phyloP scores from a whole-genome alignment of 2,888 invertebrate genomes.

The Cheiracanthium punctorium region DNA sequence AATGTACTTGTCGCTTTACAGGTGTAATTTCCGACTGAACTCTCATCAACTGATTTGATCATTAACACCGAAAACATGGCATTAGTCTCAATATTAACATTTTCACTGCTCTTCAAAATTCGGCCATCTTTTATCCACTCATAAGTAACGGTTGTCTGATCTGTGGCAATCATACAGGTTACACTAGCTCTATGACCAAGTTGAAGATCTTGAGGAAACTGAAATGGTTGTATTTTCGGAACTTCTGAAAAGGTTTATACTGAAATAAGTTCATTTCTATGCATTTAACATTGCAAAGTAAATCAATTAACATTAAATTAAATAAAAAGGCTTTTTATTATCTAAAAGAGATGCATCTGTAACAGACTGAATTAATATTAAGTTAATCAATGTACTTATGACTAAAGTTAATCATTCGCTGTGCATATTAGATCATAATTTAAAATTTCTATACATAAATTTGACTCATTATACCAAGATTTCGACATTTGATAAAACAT shows the following conservation, averaged over 20 bases:
- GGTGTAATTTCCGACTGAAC: constrained; percentile 48
- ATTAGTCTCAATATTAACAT: constrained; percentile 32
- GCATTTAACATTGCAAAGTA: too few relatives aligned
- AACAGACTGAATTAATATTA: too few relatives aligned
- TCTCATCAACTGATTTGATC: constrained; percentile 40
- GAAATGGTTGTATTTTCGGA: constrained; percentile 54
- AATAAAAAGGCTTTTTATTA: too few relatives aligned
- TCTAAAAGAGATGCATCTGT: too few relatives aligned
- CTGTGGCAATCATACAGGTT: constrained; percentile 14
- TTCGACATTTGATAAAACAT: too few relatives aligned
- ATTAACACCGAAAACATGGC: constrained; percentile 30
- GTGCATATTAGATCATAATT: too few relatives aligned
- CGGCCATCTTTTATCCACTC: constrained; percentile 41
- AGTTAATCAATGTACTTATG: too few relatives aligned
- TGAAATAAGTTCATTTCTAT: too few relatives aligned
- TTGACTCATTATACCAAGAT: too few relatives aligned
- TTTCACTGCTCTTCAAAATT: constrained; percentile 6
- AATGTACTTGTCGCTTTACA: constrained; percentile 37
- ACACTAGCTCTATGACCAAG: constrained; percentile 45
- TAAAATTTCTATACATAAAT: too few relatives aligned
- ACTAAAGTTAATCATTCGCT: too few relatives aligned
- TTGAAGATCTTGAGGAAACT: constrained; percentile 50
- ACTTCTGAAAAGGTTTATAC: constrained; percentile 33
- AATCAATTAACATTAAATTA: too few relatives aligned
- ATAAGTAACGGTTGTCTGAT: constrained; percentile 22